phyloP scores from a whole-genome alignment of 2,888 invertebrate species.

The Troides aeacus region DNA sequence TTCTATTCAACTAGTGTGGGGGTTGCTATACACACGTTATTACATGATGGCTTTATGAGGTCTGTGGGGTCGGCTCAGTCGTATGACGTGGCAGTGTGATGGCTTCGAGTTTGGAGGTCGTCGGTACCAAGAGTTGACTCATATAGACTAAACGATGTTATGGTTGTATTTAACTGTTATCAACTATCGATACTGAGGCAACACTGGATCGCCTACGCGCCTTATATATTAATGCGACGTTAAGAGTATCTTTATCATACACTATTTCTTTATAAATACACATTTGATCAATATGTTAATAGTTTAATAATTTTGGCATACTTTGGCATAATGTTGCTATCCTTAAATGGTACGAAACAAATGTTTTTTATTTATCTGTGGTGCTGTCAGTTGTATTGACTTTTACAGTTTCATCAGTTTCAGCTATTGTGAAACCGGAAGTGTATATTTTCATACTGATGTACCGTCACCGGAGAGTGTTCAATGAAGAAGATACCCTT shows the following conservation, averaged over 20 bases:
- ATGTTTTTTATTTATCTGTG: no score
- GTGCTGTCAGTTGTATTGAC: no score
- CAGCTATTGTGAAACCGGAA: no score
- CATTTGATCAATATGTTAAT: not conserved
- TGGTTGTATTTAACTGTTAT: not conserved
- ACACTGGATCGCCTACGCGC: constrained; percentile 43
- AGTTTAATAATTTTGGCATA: constrained; percentile 4
- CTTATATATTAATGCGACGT: constrained; percentile 41
- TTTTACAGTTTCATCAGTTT: no score
- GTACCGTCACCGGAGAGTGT: constrained; percentile 30
- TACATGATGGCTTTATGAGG: constrained; percentile 44
- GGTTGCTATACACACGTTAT: constrained; percentile 55
- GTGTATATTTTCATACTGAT: not conserved
- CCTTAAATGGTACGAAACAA: no score
- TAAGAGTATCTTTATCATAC: constrained; percentile 58
- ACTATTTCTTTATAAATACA: constrained; percentile 27
- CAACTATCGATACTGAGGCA: constrained; percentile 27
- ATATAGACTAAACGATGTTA: not conserved
- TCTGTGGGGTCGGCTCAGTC: constrained; percentile 41
- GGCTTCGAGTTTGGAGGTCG: constrained; percentile 45
- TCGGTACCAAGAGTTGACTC: constrained; percentile 35
- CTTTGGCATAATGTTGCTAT: constrained; percentile 5
- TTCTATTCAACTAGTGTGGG: constrained; percentile 61
- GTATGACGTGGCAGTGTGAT: constrained; percentile 60
- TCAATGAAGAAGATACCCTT: constrained; percentile 62